Evolutionary conservation across 2,113 vertebrate genomes (phyloP).

Genomic region (Heliornis fulica): DNA sequence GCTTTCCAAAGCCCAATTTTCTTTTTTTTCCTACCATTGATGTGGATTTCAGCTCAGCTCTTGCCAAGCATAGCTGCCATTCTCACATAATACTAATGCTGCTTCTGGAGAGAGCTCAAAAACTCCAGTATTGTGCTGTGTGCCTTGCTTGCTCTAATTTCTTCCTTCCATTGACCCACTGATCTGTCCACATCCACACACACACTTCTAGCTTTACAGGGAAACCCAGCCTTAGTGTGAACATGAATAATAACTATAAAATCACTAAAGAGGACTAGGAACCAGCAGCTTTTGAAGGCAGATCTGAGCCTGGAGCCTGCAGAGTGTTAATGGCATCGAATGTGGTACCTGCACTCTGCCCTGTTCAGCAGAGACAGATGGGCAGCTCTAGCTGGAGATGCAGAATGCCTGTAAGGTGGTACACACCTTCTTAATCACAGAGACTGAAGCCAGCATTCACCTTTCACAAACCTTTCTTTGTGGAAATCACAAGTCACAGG

Average conservation of each 20-base stretch:
- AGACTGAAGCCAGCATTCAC: neutral
- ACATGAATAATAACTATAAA: neutral
- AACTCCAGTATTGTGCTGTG: fast-evolving
- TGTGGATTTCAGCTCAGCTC: neutral
- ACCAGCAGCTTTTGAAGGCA: neutral
- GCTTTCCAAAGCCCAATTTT: neutral
- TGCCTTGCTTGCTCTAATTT: neutral
- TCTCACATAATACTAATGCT: neutral
- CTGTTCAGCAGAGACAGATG: neutral
- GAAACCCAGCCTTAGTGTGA: neutral
- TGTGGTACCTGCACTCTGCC: neutral
- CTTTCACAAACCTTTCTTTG: neutral
- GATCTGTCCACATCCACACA: neutral
- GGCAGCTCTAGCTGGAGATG: neutral
- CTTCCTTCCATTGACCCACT: neutral
- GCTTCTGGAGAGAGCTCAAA: neutral
- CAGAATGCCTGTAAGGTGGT: neutral
- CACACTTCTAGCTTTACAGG: neutral
- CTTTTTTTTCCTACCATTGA: neutral
- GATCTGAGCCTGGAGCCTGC: neutral
- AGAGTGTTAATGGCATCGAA: neutral
- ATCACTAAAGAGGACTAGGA: neutral
- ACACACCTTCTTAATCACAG: neutral
- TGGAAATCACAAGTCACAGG: fast-evolving
- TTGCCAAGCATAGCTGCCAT: neutral